A percentile compares a stretch with the other conserved stretches of the same genome.
Conservation (phyloP, 2,888 invertebrate genomes). For the Morpho helenor region DNA sequence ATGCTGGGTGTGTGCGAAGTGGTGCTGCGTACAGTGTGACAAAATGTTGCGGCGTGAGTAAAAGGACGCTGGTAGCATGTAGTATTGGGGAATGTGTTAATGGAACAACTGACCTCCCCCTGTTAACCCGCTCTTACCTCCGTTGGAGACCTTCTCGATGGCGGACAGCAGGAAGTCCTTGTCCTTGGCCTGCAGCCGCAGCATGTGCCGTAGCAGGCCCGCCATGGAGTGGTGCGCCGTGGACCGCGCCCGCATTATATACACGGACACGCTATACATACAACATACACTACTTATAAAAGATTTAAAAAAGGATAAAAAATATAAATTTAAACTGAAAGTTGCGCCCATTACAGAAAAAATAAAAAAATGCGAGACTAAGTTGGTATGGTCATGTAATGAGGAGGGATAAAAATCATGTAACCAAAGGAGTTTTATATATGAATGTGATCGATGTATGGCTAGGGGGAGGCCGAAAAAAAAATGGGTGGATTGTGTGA, state of each 20-base stretch:
- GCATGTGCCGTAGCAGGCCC: slow-evolving; percentile 80
- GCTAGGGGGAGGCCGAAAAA: too few relatives aligned
- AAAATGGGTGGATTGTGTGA: too few relatives aligned
- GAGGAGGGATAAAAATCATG: too few relatives aligned
- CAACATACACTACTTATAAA: not conserved
- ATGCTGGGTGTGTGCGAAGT: not conserved
- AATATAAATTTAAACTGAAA: too few relatives aligned
- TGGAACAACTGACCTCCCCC: not conserved
- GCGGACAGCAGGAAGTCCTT: slow-evolving; percentile 83
- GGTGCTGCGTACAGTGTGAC: too few relatives aligned
- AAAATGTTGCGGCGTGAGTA: not conserved
- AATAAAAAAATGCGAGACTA: too few relatives aligned
- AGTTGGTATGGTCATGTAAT: too few relatives aligned
- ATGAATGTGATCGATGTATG: too few relatives aligned
- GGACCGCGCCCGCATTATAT: slow-evolving; percentile 81
- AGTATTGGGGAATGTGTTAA: too few relatives aligned
- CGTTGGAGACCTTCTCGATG: slow-evolving; percentile 80
- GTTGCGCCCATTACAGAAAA: too few relatives aligned
- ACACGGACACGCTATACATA: slow-evolving; percentile 76
- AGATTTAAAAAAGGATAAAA: too few relatives aligned
- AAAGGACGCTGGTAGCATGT: not conserved
- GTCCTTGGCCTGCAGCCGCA: slow-evolving; percentile 82
- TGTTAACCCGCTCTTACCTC: slow-evolving; percentile 53
- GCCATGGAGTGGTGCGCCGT: slow-evolving; percentile 81
- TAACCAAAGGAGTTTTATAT: too few relatives aligned